Conservation (phyloP, 1,140 invertebrate genomes). For the Riptortus pedestris region DNA sequence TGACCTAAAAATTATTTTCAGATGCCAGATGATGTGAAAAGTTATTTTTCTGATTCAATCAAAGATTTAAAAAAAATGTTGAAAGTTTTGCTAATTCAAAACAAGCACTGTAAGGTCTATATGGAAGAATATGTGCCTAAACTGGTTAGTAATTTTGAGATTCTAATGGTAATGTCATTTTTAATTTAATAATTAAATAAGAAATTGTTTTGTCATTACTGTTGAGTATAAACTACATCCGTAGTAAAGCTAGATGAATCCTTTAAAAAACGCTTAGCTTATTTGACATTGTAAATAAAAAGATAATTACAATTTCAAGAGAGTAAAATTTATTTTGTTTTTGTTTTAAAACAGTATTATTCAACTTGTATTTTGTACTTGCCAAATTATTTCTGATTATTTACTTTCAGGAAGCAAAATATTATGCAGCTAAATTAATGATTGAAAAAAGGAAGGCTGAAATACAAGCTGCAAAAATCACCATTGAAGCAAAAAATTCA, state of each 20-base stretch:
- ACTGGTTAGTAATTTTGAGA: conserved; percentile 16
- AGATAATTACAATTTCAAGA: too few relatives aligned
- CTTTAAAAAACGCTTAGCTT: too few relatives aligned
- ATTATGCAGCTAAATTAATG: not conserved
- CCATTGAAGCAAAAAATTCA: not conserved
- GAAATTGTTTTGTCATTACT: too few relatives aligned
- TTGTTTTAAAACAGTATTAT: too few relatives aligned
- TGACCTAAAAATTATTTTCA: too few relatives aligned
- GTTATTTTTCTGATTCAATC: conserved; percentile 18
- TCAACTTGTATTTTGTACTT: too few relatives aligned
- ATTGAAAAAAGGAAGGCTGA: not conserved
- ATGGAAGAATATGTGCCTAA: conserved; percentile 26
- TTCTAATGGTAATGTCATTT: not conserved
- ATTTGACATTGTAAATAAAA: too few relatives aligned
- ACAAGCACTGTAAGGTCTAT: conserved; percentile 24
- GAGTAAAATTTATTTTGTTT: too few relatives aligned
- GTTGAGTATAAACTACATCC: too few relatives aligned
- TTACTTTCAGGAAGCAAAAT: not conserved
- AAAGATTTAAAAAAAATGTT: conserved; percentile 22
- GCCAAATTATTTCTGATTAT: too few relatives aligned
- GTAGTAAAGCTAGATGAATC: too few relatives aligned
- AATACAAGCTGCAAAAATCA: not conserved
- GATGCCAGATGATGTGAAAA: conserved; percentile 22
- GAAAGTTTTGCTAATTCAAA: conserved; percentile 17
- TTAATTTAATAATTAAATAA: not conserved